Base-by-base conservation (phyloP, 2,113 vertebrate genomes). In the Mus pahari region DNA sequence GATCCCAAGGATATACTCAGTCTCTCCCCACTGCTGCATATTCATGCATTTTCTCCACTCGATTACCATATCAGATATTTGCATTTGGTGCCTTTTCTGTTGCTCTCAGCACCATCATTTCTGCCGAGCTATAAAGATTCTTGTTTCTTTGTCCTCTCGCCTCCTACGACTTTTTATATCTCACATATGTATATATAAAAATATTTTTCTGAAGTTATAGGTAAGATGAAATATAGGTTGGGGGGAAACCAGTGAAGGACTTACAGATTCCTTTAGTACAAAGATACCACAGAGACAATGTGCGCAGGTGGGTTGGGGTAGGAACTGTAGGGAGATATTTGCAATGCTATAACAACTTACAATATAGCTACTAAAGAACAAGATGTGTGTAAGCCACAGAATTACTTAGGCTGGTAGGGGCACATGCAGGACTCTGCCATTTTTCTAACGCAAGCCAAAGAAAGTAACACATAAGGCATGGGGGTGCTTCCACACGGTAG, bases 151-250 rank as follows among this genome's bases (percentile, higher is more conserved):
- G 87, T 95, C 71, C 90, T 95, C 89, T 68, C 33, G 0, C 71
- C 91, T 92, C 97, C 94, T 55, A 94, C 94, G 96, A 96, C 62
- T 97, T 97, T 92, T 89, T 93, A 97, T 95, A 97, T 96, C 96
- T 93, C 95, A 96, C 92, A 93, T 89, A 96, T 98, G 96, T 97
- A 93, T 90, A 97, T 96, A 95, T 90, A 97, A 97, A 98, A 95
- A 95, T 45, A 79, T 70, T 73, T 73, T 92, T 95, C 94, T 94
- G 42, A 92, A 94, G 97, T 94, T 91, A 95, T 95, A 74, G 58
- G 36, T 66, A 94, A 55, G 0, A 86, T 91, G 92, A 96, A 53
- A 91, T 73, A 7, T 87, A 95, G 75, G 50, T 95, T 87, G 66
- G 66, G 93, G 90, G 64, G 97, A 96, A 64, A 53, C 42, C 78